Evolutionary conservation across 2,797 vertebrate species (phyloP).

Genomic region (Chaetodon trifasciatus): DNA sequence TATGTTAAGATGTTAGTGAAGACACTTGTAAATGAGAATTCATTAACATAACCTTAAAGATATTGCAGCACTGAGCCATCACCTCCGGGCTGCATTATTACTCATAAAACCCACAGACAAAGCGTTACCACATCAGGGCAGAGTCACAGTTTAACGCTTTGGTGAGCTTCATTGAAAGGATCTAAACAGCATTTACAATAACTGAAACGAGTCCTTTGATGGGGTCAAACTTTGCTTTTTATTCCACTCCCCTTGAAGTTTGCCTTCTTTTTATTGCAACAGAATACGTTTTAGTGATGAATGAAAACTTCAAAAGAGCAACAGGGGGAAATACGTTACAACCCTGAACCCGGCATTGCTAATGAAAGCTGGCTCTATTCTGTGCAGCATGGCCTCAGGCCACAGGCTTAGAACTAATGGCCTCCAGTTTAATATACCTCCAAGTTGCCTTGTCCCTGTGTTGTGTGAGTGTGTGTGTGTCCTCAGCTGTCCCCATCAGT

Average conservation of each 20-base stretch:
- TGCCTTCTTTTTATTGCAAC: constrained; percentile 38
- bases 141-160: constrained; percentile 62
- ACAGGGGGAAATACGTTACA: constrained; percentile 49
- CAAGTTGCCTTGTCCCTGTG: constrained; percentile 36
- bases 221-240: constrained; percentile 60
- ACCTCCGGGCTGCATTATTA: constrained; percentile 58
- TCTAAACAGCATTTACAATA: constrained; percentile 54
- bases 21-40: constrained; percentile 59
- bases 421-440: constrained; percentile 70
- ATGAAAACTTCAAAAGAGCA: constrained; percentile 75
- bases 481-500: constrained; percentile 52
- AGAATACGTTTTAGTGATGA: constrained; percentile 52
- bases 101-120: constrained; percentile 68
- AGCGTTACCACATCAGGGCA: constrained; percentile 36
- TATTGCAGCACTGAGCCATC: constrained; percentile 49
- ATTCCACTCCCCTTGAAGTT: constrained; percentile 56
- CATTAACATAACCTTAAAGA: constrained; percentile 61
- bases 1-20: constrained; percentile 59
- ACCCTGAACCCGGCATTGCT: constrained; percentile 51
- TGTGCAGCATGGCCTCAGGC: constrained; percentile 59
- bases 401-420: constrained; percentile 67
- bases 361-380: constrained; percentile 71
- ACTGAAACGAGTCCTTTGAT: constrained; percentile 48
- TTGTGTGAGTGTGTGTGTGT: constrained; percentile 47
- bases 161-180: constrained; percentile 58